phyloP scores from a whole-genome alignment of 2,113 vertebrate genomes.

The Dasyprocta punctata region DNA sequence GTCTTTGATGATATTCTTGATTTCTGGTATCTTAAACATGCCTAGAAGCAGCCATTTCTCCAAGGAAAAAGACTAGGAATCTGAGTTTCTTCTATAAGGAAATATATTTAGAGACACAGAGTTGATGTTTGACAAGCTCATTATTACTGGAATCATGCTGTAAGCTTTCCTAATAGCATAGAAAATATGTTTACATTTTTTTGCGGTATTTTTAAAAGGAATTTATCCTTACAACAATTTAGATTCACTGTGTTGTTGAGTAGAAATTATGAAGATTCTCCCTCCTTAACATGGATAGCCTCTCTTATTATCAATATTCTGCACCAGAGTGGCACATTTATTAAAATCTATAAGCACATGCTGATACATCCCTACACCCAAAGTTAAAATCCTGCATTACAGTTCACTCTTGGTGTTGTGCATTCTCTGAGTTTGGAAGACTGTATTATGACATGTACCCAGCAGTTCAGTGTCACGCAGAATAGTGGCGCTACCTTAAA shows the following conservation, averaged over 20 bases:
- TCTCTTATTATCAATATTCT: background rate
- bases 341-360: background rate
- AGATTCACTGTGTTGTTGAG: background rate
- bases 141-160: background rate
- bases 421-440: background rate
- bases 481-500: background rate
- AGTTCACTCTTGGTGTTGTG: background rate
- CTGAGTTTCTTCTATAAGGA: background rate
- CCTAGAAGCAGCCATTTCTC: conserved; percentile 4
- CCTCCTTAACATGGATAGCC: background rate
- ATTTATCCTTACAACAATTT: background rate
- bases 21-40: conserved; percentile 25
- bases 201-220: background rate
- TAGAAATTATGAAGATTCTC: background rate
- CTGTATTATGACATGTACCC: background rate
- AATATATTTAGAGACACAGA: background rate
- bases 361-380: too few relatives aligned
- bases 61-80: background rate
- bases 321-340: too few relatives aligned
- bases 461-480: background rate
- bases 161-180: background rate
- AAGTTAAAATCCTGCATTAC: background rate
- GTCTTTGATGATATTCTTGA: background rate
- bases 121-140: background rate
- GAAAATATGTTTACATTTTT: background rate